Percentiles rank a stretch among this genome's conserved stretches.
Conservation (phyloP, 2,888 invertebrate species). For the Aquatica leii region DNA sequence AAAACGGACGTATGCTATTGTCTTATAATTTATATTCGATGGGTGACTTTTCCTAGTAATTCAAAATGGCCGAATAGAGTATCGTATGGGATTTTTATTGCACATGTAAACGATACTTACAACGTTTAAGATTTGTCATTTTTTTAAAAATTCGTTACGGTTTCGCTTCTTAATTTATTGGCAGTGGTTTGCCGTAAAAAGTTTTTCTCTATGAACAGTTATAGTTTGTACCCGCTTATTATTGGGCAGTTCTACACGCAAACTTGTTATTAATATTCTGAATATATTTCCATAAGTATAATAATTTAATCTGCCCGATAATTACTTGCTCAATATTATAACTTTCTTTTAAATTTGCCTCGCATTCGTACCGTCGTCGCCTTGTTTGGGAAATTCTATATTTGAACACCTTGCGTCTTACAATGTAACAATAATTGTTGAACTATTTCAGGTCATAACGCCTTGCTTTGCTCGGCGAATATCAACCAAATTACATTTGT, state of each 20-base stretch:
- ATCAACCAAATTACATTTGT: constrained; percentile 40
- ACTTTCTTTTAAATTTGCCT: constrained; percentile 8
- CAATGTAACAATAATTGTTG: constrained; percentile 27
- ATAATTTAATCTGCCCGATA: constrained; percentile 22
- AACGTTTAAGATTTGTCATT: background rate
- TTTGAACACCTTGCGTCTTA: constrained; percentile 26
- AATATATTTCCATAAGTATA: constrained; percentile 22
- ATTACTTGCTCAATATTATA: constrained; percentile 17
- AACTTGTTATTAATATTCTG: constrained; percentile 26
- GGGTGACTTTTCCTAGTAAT: constrained; percentile 40
- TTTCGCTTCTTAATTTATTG: constrained; percentile 6
- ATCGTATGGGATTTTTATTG: constrained; percentile 21
- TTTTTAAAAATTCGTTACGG: background rate
- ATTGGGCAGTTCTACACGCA: constrained; percentile 22
- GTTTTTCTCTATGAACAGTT: constrained; percentile 7
- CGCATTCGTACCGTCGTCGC: too few species aligned
- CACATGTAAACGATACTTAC: background rate
- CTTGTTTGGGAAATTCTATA: constrained; percentile 12
- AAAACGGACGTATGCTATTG: constrained; percentile 40
- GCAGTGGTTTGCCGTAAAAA: background rate
- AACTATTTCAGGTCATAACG: constrained; percentile 42
- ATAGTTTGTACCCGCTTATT: constrained; percentile 18
- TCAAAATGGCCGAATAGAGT: constrained; percentile 42
- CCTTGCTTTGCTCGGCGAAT: constrained; percentile 44
- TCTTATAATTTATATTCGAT: constrained; percentile 42